Base-by-base conservation (phyloP, 2,797 vertebrate genomes). In the Sebastes variabilis region DNA sequence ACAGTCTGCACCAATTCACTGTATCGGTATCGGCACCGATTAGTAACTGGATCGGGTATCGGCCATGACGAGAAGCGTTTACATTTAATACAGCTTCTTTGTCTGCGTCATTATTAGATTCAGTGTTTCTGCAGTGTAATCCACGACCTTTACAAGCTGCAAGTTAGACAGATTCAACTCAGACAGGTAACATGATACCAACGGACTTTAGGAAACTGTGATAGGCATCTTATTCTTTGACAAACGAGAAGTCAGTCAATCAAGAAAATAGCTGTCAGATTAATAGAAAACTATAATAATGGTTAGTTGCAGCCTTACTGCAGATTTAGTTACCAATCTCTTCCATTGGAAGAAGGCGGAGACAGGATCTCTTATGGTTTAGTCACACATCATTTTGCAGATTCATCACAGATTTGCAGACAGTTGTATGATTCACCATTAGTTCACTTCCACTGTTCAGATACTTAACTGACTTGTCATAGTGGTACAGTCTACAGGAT, bases 401-500 rank as follows among this genome's bases (percentile, higher is more conserved):
- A 89, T 64, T 85, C 71, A 82, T 83, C 85, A 73, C 8, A 56
- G 75, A 46, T 54, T 61, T 52, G 24, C 66, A 89, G 76, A 75
- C 71, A 59, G 38, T 67, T 61, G 36, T 24, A 34, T 80, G 86
- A 85, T 75, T 86, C 86, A 91, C 67, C 67, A 67, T 12, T 60
- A 25, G 22, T 56, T 38, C 79, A 79, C 60, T 68, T 34, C 76
- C 59, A 34, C 58, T 42, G 30, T 10, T 56, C 10, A 62, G 18
- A 73, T 24, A 32, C 25, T n/a, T 13, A 2, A 32, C 22, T 24
- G 79, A 27, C 29, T 22, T 38, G 14, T 72, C 59, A 46, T 27
- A 30, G 8, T 38, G 3, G 13, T 3, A 0, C 12, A 20, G 24
- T 24, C 42, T 8, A 13, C n/a, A 60, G 14, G 16, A 5, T 58